These are phyloP conservation scores for Sisor rabdophorus DNA, from an alignment of 2,113 vertebrate genomes.

Conservation along the genomic window DNA sequence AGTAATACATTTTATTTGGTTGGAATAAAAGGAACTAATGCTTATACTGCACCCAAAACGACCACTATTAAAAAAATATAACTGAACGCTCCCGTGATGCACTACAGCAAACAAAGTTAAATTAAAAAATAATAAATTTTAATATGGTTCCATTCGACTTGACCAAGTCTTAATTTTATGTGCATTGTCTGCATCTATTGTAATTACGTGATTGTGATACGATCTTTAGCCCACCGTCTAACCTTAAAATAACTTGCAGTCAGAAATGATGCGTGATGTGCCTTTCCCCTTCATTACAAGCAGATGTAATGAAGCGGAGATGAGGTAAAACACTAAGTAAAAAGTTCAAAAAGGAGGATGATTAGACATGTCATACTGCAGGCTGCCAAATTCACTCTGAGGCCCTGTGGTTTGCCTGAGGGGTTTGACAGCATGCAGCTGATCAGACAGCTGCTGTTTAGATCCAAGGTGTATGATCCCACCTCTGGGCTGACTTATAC, in stretches of 20 bases:
- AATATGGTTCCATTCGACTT: neutral
- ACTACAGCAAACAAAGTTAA: too few relatives aligned
- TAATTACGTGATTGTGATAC: neutral
- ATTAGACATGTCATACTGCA: neutral
- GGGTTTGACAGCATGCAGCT: slow-evolving; percentile 3
- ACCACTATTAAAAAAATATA: too few relatives aligned
- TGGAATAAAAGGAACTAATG: too few relatives aligned
- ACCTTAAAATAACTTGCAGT: neutral
- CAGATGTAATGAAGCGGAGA: neutral
- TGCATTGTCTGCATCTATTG: neutral
- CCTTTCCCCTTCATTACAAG: too few relatives aligned
- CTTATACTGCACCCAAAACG: too few relatives aligned
- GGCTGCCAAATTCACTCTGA: neutral
- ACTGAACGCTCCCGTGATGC: too few relatives aligned
- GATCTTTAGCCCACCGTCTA: too few relatives aligned
- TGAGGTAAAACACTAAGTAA: too few relatives aligned
- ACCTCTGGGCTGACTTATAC: neutral
- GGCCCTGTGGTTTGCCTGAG: neutral
- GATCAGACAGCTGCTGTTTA: slow-evolving; percentile 8
- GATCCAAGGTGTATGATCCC: neutral
- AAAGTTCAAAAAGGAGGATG: neutral
- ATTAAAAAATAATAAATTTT: too few relatives aligned
- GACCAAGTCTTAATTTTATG: neutral
- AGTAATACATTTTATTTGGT: too few relatives aligned
- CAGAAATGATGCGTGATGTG: neutral